Base-by-base conservation (phyloP, 2,888 invertebrate genomes). In the Nebria brevicollis region DNA sequence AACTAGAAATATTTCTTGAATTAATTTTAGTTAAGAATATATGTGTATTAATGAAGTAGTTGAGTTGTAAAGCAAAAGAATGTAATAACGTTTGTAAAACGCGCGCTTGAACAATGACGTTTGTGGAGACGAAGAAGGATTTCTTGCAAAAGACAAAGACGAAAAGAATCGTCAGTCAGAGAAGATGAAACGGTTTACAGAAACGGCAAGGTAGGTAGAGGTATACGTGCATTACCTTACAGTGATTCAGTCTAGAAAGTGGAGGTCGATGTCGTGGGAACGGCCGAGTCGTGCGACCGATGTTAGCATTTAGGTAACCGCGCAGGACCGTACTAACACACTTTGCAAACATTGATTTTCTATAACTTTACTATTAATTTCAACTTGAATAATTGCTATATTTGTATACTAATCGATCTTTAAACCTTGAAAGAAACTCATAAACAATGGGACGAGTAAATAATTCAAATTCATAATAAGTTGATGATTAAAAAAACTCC, bases 161-260 rank as follows among this genome's bases (percentile, higher is more conserved):
- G 1, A 72, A 25, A 72, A 26, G 5, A 72, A 72, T 26, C 8
- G 8, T n/a, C 72, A 20, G n/a, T 26, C 8, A 25, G 72, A 72
- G 25, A 72, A 72, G 34, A 34, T 34, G 72, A 72, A 72, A 72
- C 72, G 34, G 72, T 25, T 72, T 72, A 72, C 72, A 73, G 43
- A 73, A 41, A 75, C 54, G 76, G 74, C 20, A 74, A 25, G 43
- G 54, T 54, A 54, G 54, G 54, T 54, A 54, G 11, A 54, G 54
- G 54, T 54, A 54, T 74, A 79, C 70, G 77, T 77, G 77, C 72
- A 77, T 77, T 77, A 77, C 77, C 72, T 77, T 72, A 72, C 72
- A 15, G 78, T 79, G 75, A 73, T 78, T 73, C 78, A 78, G 78
- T 75, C 73, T 79, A 79, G 79, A 79, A 79, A 79, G 79, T 79